phyloP scores from a whole-genome alignment of 2,888 invertebrate species.

The Drosophila affinis region DNA sequence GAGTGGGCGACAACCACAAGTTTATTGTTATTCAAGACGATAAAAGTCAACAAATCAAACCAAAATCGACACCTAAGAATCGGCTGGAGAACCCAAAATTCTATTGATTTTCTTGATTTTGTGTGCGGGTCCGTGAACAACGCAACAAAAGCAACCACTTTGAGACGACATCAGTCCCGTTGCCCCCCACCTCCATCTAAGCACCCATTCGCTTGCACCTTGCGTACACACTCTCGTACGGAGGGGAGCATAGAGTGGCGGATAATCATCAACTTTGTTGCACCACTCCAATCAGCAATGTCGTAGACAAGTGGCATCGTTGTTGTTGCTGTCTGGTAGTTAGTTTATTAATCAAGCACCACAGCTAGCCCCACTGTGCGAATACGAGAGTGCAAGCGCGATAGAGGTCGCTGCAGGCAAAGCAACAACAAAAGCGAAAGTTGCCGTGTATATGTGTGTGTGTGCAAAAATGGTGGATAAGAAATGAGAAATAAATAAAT shows the following conservation, averaged over 20 bases:
- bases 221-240: slow-evolving; percentile 1
- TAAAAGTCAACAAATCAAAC: slow-evolving; percentile 2
- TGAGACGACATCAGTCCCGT: slow-evolving; percentile 7
- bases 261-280: slow-evolving; percentile 22
- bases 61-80: not conserved
- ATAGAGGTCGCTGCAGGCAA: slow-evolving; percentile 8
- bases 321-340: slow-evolving; percentile 8
- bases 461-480: slow-evolving; percentile 57
- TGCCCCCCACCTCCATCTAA: not conserved
- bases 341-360: slow-evolving; percentile 33
- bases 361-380: not conserved
- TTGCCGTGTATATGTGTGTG: slow-evolving; percentile 37
- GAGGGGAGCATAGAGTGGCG: not conserved
- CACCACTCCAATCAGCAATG: slow-evolving; percentile 29
- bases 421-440: slow-evolving; percentile 59
- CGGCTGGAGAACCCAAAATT: slow-evolving; percentile 17
- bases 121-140: slow-evolving; percentile 34
- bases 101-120: slow-evolving; percentile 66
- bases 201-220: slow-evolving; percentile 32
- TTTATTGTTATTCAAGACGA: not conserved
- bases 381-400: slow-evolving; percentile 5
- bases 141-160: slow-evolving; percentile 59
- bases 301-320: slow-evolving; percentile 32
- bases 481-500: slow-evolving; percentile 34
- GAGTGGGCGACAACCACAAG: slow-evolving; percentile 1